Base-by-base conservation (phyloP, 2,113 vertebrate species). In the Cyanoramphus novaezelandiae region DNA sequence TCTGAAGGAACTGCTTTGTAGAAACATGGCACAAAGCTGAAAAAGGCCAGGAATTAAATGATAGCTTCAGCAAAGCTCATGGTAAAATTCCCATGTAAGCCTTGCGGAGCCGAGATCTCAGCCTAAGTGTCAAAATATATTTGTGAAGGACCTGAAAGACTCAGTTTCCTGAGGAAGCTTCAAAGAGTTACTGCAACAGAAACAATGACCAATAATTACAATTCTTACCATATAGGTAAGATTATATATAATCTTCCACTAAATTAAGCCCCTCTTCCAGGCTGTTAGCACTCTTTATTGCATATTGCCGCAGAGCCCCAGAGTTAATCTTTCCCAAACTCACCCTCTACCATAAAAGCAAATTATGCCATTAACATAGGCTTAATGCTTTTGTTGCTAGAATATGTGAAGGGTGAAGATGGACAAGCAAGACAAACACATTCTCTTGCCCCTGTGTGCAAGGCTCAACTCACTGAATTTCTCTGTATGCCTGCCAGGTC, bases 361-460 rank as follows among this genome's bases (percentile, higher is more conserved):
- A 41, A 80, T 63, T 47, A 37, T 11, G 9, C 28, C 33, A 15
- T 64, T 78, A 83, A 82, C 4, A 35, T 10, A 59, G 4, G 18
- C 10, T n/a, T 76, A 33, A 35, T 29, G 25, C 23, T 74, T 70
- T 50, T 50, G 17, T 69, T 68, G 33, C 24, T 19, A 23, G 27
- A 52, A 16, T 25, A 55, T 11, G 23, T 39, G 69, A 74, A 82
- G 55, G n/a, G 8, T 33, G 37, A 78, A 68, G 69, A 57, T 9
- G 24, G 47, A 80, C 27, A 21, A 13, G 31, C 39, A 21, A 49
- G 49, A 67, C 35, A 84, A n/a, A 62, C 7, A 23, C 23, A 1
- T 15, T 88, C 29, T 18, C 62, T 72, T 57, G 18, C 21, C 43
- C 21, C 15, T 8, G 5, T 5, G 7, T 5, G 4, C 0, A 0